phyloP scores from a whole-genome alignment of 2,797 vertebrate species.

The Apogon hyalosoma region DNA sequence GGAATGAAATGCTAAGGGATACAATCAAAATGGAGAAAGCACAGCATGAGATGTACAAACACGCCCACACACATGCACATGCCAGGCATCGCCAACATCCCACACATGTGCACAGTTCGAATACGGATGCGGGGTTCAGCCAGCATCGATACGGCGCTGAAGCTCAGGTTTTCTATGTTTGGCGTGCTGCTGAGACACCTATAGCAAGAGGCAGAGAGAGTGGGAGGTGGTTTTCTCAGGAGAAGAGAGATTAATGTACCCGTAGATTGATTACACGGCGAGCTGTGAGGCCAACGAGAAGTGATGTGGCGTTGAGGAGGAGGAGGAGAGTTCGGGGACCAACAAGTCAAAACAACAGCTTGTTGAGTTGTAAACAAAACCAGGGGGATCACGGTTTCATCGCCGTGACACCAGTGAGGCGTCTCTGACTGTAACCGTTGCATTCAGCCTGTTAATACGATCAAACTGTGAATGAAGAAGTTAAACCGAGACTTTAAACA shows the following conservation, averaged over 20 bases:
- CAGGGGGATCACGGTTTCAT: not conserved
- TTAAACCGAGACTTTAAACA: too few species aligned
- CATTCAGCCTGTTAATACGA: too few species aligned
- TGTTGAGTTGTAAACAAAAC: constrained; percentile 20
- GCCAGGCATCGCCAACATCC: constrained; percentile 5
- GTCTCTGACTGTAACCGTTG: not conserved
- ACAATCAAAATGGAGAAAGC: constrained; percentile 45
- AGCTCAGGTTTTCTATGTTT: constrained; percentile 24
- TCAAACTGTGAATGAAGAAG: too few species aligned
- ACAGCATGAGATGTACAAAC: constrained; percentile 40
- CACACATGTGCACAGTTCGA: too few species aligned
- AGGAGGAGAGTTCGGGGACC: constrained; percentile 22
- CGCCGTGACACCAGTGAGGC: not conserved
- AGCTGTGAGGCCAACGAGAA: constrained; percentile 22
- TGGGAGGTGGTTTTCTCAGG: constrained; percentile 25
- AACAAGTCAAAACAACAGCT: constrained; percentile 36
- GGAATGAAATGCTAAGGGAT: constrained; percentile 45
- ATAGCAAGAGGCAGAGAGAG: constrained; percentile 1
- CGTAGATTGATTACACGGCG: constrained; percentile 42
- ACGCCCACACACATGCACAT: constrained; percentile 44
- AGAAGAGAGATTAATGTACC: constrained; percentile 46
- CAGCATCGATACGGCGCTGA: too few species aligned
- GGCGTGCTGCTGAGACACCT: constrained; percentile 15
- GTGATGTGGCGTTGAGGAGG: constrained; percentile 22
- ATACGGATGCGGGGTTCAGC: too few species aligned